phyloP scores from a whole-genome alignment of 2,113 vertebrate species.

The Chloebia gouldiae region DNA sequence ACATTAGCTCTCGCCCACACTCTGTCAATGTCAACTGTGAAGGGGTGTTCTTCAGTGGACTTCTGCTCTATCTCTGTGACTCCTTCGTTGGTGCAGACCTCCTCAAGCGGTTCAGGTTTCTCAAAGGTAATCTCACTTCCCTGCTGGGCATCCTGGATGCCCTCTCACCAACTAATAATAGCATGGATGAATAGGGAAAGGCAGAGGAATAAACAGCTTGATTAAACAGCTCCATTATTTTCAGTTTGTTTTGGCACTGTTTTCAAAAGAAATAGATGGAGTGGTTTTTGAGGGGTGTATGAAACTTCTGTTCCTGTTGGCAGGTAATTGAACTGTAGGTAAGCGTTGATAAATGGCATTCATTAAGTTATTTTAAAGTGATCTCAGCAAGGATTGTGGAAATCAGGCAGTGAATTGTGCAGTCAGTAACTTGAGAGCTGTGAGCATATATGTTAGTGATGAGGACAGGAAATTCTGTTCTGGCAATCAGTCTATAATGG shows the following conservation, averaged over 20 bases:
- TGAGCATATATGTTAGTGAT: background rate
- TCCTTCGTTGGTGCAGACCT: constrained; percentile 93
- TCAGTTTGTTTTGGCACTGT: background rate
- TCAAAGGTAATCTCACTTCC: constrained; percentile 84
- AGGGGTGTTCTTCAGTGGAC: constrained; percentile 91
- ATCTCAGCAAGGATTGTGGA: background rate
- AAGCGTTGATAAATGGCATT: background rate
- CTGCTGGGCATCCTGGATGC: background rate
- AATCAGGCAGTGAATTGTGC: background rate
- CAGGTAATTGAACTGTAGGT: background rate
- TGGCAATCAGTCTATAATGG: background rate
- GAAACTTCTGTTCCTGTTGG: background rate
- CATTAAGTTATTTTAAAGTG: background rate
- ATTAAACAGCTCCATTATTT: background rate
- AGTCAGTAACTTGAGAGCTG: background rate
- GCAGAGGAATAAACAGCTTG: background rate
- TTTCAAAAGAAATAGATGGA: background rate
- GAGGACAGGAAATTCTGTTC: background rate
- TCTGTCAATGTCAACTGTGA: constrained; percentile 90
- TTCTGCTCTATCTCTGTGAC: constrained; percentile 96
- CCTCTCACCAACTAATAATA: background rate
- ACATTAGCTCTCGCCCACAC: constrained; percentile 93
- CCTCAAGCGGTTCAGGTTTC: constrained; percentile 91
- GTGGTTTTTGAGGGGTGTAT: background rate
- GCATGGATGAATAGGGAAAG: background rate